Evolutionary conservation across 2,113 vertebrate species (phyloP), one percentile per base, ranked within the genome.

Genomic region (Pluvianellus socialis): DNA sequence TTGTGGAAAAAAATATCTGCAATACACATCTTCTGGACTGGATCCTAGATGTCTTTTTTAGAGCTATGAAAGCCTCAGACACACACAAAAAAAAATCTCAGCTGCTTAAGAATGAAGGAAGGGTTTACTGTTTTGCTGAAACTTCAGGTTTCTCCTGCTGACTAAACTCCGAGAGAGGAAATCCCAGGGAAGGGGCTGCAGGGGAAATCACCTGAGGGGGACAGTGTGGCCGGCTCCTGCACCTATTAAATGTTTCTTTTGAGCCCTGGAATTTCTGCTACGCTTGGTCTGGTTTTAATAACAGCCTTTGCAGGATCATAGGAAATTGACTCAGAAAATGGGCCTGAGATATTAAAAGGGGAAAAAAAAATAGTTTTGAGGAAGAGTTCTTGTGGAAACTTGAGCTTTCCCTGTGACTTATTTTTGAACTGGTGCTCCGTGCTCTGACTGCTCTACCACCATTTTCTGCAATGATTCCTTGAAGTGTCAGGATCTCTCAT

Each of bases 261-360:
- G 94, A 97, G 97, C 97, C 95, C 92, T 96, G 98, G 97, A 97
- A 95, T 97, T 98, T 97, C 96, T 97, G 96, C 97, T 96, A 71
- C 42, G 72, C 90, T 92, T 63, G 86, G 96, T 97, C 98, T 98
- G 98, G 96, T 98, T 98, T 98, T 97, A 98, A 98, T 98, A 98
- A 98, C 96, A 96, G 93, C 95, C 96, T 97, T 98, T 38, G 59
- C 95, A 97, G 96, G 95, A 97, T 97, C 91, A 62, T 98, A 98
- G 95, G 97, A 97, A 98, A 98, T 98, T 94, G 97, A 97, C 93
- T 97, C 96, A 97, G 97, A 98, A 98, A 97, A 94, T 74, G 80
- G 91, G 95, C 94, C 94, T 95, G 97, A 97, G 95, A 98, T 98
- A 98, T 96, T 97, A 97, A 96, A 96, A 91, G 76, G 35, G 89